Evolutionary conservation across 2,888 invertebrate species (phyloP), one percentile per base, ranked within the genome.

Genomic region (Cheilosia impressa): DNA sequence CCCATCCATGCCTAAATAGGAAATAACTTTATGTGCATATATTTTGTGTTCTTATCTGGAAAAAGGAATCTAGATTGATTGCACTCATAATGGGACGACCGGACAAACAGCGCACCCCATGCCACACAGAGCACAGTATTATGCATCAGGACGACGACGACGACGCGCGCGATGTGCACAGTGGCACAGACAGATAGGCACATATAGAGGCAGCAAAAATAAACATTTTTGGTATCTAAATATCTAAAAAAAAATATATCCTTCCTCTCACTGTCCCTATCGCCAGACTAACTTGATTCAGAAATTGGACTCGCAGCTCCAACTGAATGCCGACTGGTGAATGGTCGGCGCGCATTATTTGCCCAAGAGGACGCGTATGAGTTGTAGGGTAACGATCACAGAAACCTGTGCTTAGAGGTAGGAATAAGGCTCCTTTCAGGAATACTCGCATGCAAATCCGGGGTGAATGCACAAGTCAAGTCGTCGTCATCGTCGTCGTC

Each of bases 41-140:
- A 85, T 85, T 85, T 85, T 72, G 76, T 68, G 68, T 65, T 83
- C 72, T 87, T 88, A 88, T 87, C 87, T 84, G 24, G 55, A 63
- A 60, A 68, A 72, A 85, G 66, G 76, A 82, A 88, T 87, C 88
- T 77, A 87, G 88, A 88, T 87, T 88, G 87, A 88, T 87, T 87
- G 80, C 85, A 87, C 79, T 88, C 87, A 87, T 88, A 87, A 87
- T 87, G 78, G 83, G 82, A 71, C 55, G 76, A 66, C 85, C 63
- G 85, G 85, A 76, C 85, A 72, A 68, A 76, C 79, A 72, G 52
- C 52, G 52, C 52, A 52, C 52, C 31, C 17, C 71, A 79, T 57
- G 34, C 43, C 43, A 52, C 53, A 66, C 62, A 13, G 31, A 41
- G 45, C 45, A 41, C n/a, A n/a, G n/a, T n/a, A 10, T 4, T 4